A percentile compares a stretch with the other conserved stretches of the same genome.
phyloP scores from a whole-genome alignment of 2,888 invertebrate species.

The Baccha elongata region DNA sequence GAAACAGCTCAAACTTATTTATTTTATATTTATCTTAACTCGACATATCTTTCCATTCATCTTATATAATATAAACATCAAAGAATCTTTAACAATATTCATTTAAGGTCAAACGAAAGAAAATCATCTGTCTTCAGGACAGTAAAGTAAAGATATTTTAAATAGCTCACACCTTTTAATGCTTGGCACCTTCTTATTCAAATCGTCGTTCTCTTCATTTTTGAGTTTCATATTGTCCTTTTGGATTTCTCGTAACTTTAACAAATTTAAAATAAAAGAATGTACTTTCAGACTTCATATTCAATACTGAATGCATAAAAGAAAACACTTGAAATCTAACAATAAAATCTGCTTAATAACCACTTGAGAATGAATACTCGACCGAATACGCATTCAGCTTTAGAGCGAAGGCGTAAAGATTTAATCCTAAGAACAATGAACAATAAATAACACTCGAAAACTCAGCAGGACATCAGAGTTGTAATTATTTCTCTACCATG shows the following conservation, averaged over 20 bases:
- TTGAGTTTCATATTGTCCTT: slow-evolving; percentile 3
- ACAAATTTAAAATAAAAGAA: slow-evolving; percentile 49
- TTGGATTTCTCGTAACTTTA: slow-evolving; percentile 64
- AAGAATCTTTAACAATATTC: slow-evolving; percentile 28
- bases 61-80: slow-evolving; percentile 20
- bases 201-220: slow-evolving; percentile 34
- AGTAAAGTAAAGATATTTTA: slow-evolving; percentile 33
- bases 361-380: slow-evolving; percentile 75
- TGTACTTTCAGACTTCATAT: slow-evolving; percentile 39
- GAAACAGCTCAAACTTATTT: slow-evolving; percentile 3
- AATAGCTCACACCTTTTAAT: slow-evolving; percentile 53
- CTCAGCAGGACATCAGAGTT: slow-evolving; percentile 71
- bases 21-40: neutral
- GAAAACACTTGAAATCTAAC: slow-evolving; percentile 65
- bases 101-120: slow-evolving; percentile 9
- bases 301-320: slow-evolving; percentile 48
- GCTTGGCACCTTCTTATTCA: slow-evolving; percentile 41
- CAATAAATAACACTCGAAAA: slow-evolving; percentile 77
- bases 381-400: slow-evolving; percentile 43
- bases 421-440: slow-evolving; percentile 75
- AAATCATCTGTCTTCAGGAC: slow-evolving; percentile 52
- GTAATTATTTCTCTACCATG: slow-evolving; percentile 60
- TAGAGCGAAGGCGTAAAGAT: slow-evolving; percentile 76
- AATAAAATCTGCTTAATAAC: slow-evolving; percentile 77
- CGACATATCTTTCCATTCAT: slow-evolving; percentile 37